Conservation (phyloP, 2,888 invertebrate genomes). For the Drosophila niveifrons region DNA sequence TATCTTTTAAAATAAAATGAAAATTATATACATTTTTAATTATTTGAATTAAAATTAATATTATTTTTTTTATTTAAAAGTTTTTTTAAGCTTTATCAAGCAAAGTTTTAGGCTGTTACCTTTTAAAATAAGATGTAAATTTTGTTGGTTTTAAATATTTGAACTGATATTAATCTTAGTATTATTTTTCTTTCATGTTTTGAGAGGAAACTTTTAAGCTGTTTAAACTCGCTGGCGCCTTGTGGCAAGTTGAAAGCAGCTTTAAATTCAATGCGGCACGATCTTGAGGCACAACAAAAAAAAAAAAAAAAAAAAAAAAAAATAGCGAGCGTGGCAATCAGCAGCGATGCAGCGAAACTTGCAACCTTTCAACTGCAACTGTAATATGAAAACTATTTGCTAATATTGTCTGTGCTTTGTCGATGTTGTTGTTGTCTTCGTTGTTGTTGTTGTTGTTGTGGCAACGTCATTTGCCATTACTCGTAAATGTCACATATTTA, state of each 20-base stretch:
- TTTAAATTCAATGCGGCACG: not conserved
- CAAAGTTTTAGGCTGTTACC: too few species aligned
- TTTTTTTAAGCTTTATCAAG: too few species aligned
- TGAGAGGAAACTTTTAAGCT: too few species aligned
- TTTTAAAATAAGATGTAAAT: too few species aligned
- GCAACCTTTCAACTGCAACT: conserved; percentile 55
- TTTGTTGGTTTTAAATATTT: too few species aligned
- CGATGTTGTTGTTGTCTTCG: conserved; percentile 25
- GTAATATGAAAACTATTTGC: conserved; percentile 49
- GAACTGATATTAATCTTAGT: too few species aligned
- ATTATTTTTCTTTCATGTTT: too few species aligned
- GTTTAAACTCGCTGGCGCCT: not conserved
- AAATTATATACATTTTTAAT: too few species aligned
- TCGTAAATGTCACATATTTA: conserved; percentile 62
- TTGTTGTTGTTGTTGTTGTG: conserved; percentile 34
- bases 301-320: too few species aligned
- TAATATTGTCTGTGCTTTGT: conserved; percentile 6
- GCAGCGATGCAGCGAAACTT: conserved; percentile 6
- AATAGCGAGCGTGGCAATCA: conserved; percentile 10
- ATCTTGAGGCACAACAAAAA: not conserved
- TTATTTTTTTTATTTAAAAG: too few species aligned
- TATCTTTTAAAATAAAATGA: too few species aligned
- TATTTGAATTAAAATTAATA: too few species aligned
- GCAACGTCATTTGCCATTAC: conserved; percentile 55
- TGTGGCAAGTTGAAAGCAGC: not conserved